Base-by-base conservation (phyloP, 2,113 vertebrate species). In the Atrichornis clamosus region DNA sequence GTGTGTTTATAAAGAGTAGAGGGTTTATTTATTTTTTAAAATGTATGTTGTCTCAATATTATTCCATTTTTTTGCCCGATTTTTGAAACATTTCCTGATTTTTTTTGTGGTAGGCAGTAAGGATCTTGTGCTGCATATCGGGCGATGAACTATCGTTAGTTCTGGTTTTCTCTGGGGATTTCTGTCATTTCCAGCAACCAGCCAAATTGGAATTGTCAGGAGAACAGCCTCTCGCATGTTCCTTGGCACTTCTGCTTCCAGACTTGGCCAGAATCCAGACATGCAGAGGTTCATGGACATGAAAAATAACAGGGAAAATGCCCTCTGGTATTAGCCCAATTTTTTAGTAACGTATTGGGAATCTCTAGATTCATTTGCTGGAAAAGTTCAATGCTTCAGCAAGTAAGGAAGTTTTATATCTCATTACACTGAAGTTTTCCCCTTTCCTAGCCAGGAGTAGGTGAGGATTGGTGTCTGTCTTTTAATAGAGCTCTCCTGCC, bases 151-250 rank as follows among this genome's bases (percentile, higher is more conserved):
- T 91, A 0, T 77, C 1, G 3, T 91, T 94, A 90, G 77, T 56
- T 46, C 76, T 92, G 88, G 26, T 92, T 96, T 94, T 94, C 95
- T 94, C 83, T 1, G 5, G 76, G 70, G 96, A 53, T 94, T 96
- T 96, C 90, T 96, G 87, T 90, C 63, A 84, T 72, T 96, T 95
- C 79, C 95, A 96, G 93, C 79, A 46, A 95, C 88, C 85, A 96
- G 93, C 90, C 95, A 97, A 96, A 96, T 92, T 70, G 52, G 93
- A 95, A 96, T 92, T 96, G 90, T 96, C 95, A 94, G 95, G 93
- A 96, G 96, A 96, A 88, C 95, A 97, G 96, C 95, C 90, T 95
- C 92, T 95, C 81, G 3, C 96, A 85, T 97, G 95, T 95, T 97
- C 69, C 80, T 93, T 96, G 96, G 93, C 96, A 87, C 76, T 97